Base-by-base conservation (phyloP, 1,140 invertebrate genomes). In the Drosophila ambigua region DNA sequence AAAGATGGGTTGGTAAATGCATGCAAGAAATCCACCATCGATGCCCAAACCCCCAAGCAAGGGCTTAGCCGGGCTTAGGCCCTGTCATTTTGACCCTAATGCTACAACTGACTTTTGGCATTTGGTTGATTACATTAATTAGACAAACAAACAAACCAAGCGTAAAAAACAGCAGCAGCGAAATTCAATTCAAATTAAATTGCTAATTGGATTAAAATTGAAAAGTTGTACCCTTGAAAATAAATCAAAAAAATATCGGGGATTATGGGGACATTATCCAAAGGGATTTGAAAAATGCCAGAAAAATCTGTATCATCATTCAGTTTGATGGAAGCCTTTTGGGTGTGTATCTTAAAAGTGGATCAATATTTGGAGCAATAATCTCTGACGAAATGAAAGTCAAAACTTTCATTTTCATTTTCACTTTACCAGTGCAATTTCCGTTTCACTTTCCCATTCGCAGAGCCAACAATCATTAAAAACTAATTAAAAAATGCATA, bases 71-170 rank as follows among this genome's bases (percentile, higher is more conserved):
- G 24, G 51, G 72, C 77, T 65, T 76, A 71, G 50, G 58, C 51
- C 64, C 15, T 79, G 71, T 80, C 67, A 71, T 69, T 52, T 64
- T 75, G 59, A 53, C 77, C 63, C 72, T 55, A 76, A 74, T 63
- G 39, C 46, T 26, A 54, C 52, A 71, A 73, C 65, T 77, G 73
- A 69, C 66, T 77, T 77, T 77, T 65, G 46, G 44, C 64, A 55
- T 62, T 52, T 46, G 57, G 46, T 61, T 71, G 66, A 44, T 66
- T 60, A 60, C 60, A 78, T 72, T 67, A 78, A 72, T 58, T 72
- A 46, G 51, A 48, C 11, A 45, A 60, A 45, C 59, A 20, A 20
- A 20, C 16, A 59, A 57, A 20, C 16, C 54, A 57, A 13, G 23
- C 76, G 41, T 54, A 35, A 48, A 46, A 48, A 54, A 63, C 45